Conservation (phyloP, 1,140 invertebrate species). For the Neotoxoptera formosana region DNA sequence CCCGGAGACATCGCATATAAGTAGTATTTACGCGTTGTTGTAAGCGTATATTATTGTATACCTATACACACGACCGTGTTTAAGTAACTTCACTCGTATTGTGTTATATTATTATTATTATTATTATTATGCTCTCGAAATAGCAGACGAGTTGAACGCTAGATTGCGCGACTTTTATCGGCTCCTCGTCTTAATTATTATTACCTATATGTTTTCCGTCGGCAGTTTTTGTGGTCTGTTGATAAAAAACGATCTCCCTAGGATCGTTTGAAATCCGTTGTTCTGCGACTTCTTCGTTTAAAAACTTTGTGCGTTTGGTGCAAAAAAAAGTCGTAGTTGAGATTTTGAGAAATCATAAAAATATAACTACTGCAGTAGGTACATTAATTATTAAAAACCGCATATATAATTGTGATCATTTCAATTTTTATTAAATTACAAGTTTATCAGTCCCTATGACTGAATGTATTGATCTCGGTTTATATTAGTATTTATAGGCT, state of each 20-base stretch:
- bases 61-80: not conserved
- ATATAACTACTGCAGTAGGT: not conserved
- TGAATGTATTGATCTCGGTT: not conserved
- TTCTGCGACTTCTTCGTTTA: not conserved
- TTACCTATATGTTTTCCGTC: not conserved
- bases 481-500: not conserved
- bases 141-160: not conserved
- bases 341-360: not conserved
- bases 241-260: not conserved
- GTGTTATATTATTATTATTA: no score
- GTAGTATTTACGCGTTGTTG: not conserved
- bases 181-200: no score
- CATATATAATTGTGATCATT: not conserved
- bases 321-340: not conserved
- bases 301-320: not conserved
- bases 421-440: not conserved
- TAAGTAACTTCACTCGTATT: constrained; percentile 3
- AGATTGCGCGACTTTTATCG: not conserved
- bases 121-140: not conserved
- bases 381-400: not conserved
- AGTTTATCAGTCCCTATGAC: no score
- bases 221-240: not conserved
- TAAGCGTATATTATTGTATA: not conserved
- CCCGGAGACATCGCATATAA: not conserved
- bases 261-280: not conserved